A percentile compares a stretch with the other conserved stretches of the same genome.
Evolutionary conservation across 2,888 invertebrate genomes (phyloP).

Genomic region (Nymphalis polychloros): DNA sequence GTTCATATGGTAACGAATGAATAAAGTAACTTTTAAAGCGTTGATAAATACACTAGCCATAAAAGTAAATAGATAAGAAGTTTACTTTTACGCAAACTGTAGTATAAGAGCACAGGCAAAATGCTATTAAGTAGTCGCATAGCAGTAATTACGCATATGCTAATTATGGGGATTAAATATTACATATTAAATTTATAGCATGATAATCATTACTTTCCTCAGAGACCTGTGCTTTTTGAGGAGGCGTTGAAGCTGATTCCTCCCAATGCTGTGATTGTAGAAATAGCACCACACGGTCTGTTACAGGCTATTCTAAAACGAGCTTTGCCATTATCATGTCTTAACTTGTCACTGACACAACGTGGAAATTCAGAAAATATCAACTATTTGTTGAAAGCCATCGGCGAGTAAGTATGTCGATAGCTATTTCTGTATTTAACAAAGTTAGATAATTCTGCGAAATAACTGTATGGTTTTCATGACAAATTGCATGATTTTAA

Average conservation of each 20-base stretch:
- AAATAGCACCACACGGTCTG: conserved; percentile 94
- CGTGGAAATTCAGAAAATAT: conserved; percentile 84
- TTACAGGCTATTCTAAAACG: conserved; percentile 93
- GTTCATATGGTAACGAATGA: no score
- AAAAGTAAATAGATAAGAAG: no score
- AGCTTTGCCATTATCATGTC: conserved; percentile 83
- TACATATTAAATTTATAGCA: no score
- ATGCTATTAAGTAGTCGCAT: no score
- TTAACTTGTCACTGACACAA: conserved; percentile 87
- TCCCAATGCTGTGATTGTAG: conserved; percentile 89
- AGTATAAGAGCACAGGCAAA: no score
- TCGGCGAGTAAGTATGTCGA: conserved; percentile 81
- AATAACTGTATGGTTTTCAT: neutral
- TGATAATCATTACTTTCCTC: conserved; percentile 50
- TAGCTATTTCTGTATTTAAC: no score
- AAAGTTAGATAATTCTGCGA: no score
- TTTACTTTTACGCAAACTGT: no score
- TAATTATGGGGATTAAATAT: no score
- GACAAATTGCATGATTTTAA: neutral
- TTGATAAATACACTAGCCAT: no score
- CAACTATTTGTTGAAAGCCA: conserved; percentile 78
- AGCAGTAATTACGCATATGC: no score
- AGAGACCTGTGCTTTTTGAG: conserved; percentile 88
- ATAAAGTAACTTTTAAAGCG: no score
- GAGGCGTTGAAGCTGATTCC: conserved; percentile 90